Evolutionary conservation across 2,888 invertebrate species (phyloP).

Genomic region (Dryobotodes eremita): DNA sequence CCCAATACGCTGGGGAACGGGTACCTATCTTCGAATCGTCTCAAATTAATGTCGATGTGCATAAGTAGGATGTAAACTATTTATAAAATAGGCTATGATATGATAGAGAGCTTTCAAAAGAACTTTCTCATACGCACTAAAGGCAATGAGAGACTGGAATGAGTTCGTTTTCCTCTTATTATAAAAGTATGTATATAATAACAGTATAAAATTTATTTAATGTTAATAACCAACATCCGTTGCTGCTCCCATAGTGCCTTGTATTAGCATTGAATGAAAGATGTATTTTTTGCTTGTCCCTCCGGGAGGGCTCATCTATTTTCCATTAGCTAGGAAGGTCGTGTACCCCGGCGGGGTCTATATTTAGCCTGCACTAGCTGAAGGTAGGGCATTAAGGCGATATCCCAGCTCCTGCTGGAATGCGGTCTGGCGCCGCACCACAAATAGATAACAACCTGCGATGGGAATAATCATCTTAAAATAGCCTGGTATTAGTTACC

Average conservation of each 20-base stretch:
- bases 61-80: conserved; percentile 87
- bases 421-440: conserved; percentile 87
- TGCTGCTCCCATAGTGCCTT: conserved; percentile 11
- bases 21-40: conserved; percentile 79
- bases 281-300: conserved; percentile 60
- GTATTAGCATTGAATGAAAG: conserved; percentile 36
- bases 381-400: conserved; percentile 85
- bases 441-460: conserved; percentile 83
- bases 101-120: conserved; percentile 67
- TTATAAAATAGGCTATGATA: conserved; percentile 79
- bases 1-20: conserved; percentile 79
- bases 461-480: conserved; percentile 76
- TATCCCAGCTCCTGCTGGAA: conserved; percentile 86
- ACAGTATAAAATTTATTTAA: background rate
- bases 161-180: background rate
- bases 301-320: conserved; percentile 73
- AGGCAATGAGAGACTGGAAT: background rate
- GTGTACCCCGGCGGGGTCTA: conserved; percentile 78
- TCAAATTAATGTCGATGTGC: conserved; percentile 80
- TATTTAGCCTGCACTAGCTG: conserved; percentile 79
- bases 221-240: background rate
- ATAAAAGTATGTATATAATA: background rate
- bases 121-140: conserved; percentile 57
- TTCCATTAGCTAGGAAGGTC: conserved; percentile 78
- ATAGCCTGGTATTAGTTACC: conserved; percentile 69